phyloP scores from a whole-genome alignment of 2,797 vertebrate species.

The Dromococcyx pavoninus region DNA sequence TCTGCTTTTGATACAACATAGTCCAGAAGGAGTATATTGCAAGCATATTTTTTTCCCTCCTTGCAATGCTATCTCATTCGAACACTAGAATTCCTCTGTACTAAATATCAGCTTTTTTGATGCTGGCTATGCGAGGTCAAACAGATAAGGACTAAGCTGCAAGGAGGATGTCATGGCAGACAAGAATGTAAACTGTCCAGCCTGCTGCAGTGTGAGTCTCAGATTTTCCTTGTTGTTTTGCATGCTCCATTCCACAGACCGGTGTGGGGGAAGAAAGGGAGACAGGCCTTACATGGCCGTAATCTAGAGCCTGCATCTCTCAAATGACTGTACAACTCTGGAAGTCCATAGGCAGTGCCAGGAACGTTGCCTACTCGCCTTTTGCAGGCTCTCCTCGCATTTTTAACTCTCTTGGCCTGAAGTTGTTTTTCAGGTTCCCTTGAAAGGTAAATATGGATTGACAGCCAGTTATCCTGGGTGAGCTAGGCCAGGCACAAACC shows the following conservation, averaged over 20 bases:
- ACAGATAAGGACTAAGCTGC: conserved; percentile 47
- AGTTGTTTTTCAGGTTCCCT: not conserved
- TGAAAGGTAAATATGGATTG: not conserved
- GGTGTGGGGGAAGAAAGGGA: not conserved
- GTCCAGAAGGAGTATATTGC: not conserved
- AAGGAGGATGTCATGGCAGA: conserved; percentile 34
- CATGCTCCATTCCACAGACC: conserved; percentile 8
- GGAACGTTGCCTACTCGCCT: not conserved
- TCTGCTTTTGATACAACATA: not conserved
- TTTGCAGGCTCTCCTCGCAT: not conserved
- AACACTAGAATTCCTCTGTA: conserved; percentile 23
- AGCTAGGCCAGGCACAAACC: not conserved
- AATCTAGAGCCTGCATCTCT: conserved; percentile 22
- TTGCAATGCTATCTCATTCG: not conserved
- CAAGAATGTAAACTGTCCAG: conserved; percentile 61
- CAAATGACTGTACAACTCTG: not conserved
- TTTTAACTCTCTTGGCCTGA: not conserved
- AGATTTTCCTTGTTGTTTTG: conserved; percentile 26
- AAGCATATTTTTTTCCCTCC: not conserved
- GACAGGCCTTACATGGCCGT: conserved; percentile 40
- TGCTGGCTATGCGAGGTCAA: conserved; percentile 41
- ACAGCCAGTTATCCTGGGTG: not conserved
- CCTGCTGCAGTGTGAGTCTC: not conserved
- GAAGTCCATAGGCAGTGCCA: not conserved
- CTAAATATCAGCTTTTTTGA: conserved; percentile 22